Base-by-base conservation (phyloP, 2,888 invertebrate species). In the Bimastos eiseni region DNA sequence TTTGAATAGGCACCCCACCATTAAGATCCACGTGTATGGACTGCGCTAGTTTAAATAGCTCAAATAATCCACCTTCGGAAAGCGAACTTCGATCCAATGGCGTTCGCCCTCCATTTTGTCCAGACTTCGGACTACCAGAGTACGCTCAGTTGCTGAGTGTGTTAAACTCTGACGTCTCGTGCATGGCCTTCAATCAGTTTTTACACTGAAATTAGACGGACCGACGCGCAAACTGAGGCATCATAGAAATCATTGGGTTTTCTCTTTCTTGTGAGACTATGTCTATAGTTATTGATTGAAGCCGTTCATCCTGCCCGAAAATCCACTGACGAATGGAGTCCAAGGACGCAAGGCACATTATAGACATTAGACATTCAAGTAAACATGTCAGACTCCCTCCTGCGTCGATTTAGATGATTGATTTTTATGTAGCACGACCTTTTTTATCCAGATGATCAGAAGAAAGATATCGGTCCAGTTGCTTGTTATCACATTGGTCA, bases 401-500 rank as follows among this genome's bases (percentile, higher is more conserved):
- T 70, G 6, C 55, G 55, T 55, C 49, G 49, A 3, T 70, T 70
- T 1, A 30, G 70, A 70, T 70, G 70, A 70, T 70, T 70, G n/a
- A 70, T 70, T 70, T n/a, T 70, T n/a, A 70, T n/a, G 17, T n/a
- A 70, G 3, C 30, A 70, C 30, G n/a, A 70, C 70, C n/a, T 11
- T 70, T 70, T 70, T n/a, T 55, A 30, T 55, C 24, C 24, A 30
- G 55, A 30, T 55, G 55, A 55, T 55, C 55, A 55, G 13, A 24
- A 55, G 55, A 70, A 5, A 70, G 70, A 30, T 70, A 70, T 70
- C 3, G 30, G 11, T 3, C n/a, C 70, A n/a, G n/a, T 70, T 70
- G 70, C n/a, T n/a, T 70, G 70, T 70, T 70, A n/a, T 70, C 70
- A 70, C 70, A n/a, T 55, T 70, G 70, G 70, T 70, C 70, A 70